Evolutionary conservation across 2,797 vertebrate genomes (phyloP), one percentile per base, ranked within the genome.

Genomic region (Cuniculus paca): DNA sequence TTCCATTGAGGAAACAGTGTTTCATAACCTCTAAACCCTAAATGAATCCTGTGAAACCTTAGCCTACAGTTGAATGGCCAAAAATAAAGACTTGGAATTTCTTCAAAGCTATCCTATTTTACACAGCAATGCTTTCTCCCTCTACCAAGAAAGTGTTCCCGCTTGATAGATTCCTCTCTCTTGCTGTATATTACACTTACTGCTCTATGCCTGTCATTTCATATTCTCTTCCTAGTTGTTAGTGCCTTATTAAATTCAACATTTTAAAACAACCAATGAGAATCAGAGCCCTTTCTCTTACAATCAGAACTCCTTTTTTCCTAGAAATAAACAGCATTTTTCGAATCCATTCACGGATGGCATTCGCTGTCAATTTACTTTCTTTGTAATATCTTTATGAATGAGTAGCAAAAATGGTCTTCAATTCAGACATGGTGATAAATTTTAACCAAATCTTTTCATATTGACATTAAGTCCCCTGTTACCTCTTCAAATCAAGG

Each of bases 21-120:
- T 96, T 97, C 90, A 95, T 93, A 96, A 97, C 90, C 91, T 96
- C 81, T 92, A 97, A 96, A 95, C 93, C 94, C 87, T 92, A 95
- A 89, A 95, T 58, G 45, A 95, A 81, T 91, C 68, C 74, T 89
- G 34, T 92, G 93, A 97, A 97, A 97, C 52, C 70, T 89, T 70
- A 70, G 48, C 74, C 72, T 68, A 86, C 48, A 97, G 80, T 5
- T 90, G 89, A 97, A 94, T 92, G 36, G 77, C 42, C 85, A 94
- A 91, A 98, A 97, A 95, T 95, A 97, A 98, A 96, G 81, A 86
- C 81, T 72, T 95, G 90, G 82, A 97, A 97, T 97, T 97, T 82
- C 90, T 95, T 97, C 90, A 97, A 92, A 96, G 94, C 58, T 54
- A 87, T 88, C 93, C 94, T 72, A 88, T 95, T 96, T 97, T 96